Percentiles rank a stretch among this genome's conserved stretches.
Evolutionary conservation across 2,888 invertebrate species (phyloP).

Genomic region (Volucella inflata): DNA sequence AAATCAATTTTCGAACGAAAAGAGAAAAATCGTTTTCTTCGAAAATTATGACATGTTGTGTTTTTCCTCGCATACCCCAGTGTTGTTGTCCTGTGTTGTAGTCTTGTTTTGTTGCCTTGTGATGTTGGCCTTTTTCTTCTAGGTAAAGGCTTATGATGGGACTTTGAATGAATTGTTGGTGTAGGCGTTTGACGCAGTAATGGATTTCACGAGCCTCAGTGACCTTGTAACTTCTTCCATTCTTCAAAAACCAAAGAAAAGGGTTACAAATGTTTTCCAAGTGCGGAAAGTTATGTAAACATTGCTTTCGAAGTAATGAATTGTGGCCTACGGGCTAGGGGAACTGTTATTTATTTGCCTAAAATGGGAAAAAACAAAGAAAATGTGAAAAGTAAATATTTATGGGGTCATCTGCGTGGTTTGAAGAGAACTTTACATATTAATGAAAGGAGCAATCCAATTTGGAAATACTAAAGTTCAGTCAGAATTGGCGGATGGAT

Average conservation of each 20-base stretch:
- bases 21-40: neutral
- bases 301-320: neutral
- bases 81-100: no score
- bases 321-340: neutral
- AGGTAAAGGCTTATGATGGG: neutral
- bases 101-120: no score
- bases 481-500: no score
- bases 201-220: neutral
- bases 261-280: conserved; percentile 16
- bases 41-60: conserved; percentile 4
- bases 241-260: no score
- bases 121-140: no score
- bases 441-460: no score
- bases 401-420: neutral
- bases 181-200: conserved; percentile 4
- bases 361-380: neutral
- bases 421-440: no score
- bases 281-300: neutral
- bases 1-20: neutral
- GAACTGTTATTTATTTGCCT: neutral
- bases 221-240: neutral
- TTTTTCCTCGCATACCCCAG: no score
- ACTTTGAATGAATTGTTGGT: neutral
- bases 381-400: neutral
- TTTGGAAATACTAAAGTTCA: no score